Conservation (phyloP, 2,888 invertebrate genomes). For the Blastobasis lacticolella region DNA sequence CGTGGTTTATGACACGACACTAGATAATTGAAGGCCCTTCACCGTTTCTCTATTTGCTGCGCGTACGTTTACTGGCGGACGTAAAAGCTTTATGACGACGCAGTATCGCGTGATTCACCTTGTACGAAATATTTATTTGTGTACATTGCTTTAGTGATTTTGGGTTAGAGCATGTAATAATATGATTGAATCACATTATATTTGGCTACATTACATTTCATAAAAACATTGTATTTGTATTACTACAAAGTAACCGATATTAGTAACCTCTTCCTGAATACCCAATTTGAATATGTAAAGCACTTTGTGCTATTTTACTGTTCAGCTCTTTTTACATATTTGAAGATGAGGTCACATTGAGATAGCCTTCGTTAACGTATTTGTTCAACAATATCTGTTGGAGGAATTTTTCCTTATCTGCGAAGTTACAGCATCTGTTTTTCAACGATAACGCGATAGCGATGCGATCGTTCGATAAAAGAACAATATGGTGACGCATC, state of each 20-base stretch:
- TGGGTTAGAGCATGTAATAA: background rate
- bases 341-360: background rate
- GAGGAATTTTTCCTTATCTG: constrained; percentile 2
- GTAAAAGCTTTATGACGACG: constrained; percentile 2
- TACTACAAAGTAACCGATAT: background rate
- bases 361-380: background rate
- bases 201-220: background rate
- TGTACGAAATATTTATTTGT: background rate
- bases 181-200: no score
- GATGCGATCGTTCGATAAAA: background rate
- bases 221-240: background rate
- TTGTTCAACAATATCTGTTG: background rate
- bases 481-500: no score
- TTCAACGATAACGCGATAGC: constrained; percentile 7
- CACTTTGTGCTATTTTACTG: background rate
- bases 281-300: background rate
- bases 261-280: background rate
- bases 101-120: background rate
- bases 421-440: constrained; percentile 8
- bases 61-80: constrained; percentile 4
- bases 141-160: background rate
- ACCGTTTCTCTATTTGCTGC: constrained; percentile 1
- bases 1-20: constrained; percentile 5
- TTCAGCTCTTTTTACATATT: background rate
- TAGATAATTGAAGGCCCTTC: constrained; percentile 7